phyloP scores from a whole-genome alignment of 2,888 invertebrate species.

The Nemurella pictetii region DNA sequence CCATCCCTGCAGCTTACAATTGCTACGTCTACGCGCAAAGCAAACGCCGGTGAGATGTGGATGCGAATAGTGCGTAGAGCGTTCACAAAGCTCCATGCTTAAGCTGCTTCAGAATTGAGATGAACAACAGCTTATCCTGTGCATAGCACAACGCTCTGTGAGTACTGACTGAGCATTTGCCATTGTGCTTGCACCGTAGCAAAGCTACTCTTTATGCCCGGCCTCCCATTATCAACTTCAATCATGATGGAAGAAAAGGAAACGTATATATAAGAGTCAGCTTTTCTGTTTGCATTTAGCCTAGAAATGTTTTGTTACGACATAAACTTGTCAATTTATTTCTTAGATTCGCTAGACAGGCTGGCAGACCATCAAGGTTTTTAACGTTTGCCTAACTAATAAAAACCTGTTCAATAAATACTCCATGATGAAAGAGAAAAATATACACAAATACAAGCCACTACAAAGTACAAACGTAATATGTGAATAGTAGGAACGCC shows the following conservation, averaged over 20 bases:
- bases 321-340: background rate
- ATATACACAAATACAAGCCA: background rate
- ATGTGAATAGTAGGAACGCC: background rate
- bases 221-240: background rate
- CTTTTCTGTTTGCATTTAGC: background rate
- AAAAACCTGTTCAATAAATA: background rate
- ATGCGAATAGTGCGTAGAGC: background rate
- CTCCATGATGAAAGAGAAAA: background rate
- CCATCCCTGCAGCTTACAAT: background rate
- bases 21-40: background rate
- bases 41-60: background rate
- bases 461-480: background rate
- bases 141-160: background rate
- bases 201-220: background rate
- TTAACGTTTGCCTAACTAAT: background rate
- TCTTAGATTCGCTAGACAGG: background rate
- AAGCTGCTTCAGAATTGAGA: background rate
- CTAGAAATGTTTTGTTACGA: background rate
- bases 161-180: background rate
- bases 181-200: background rate
- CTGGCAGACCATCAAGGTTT: constrained; percentile 7
- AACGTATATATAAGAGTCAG: background rate
- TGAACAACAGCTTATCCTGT: background rate
- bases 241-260: background rate
- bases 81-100: background rate